Conservation (phyloP, 1,140 invertebrate species). For the Bombus fervidus region DNA sequence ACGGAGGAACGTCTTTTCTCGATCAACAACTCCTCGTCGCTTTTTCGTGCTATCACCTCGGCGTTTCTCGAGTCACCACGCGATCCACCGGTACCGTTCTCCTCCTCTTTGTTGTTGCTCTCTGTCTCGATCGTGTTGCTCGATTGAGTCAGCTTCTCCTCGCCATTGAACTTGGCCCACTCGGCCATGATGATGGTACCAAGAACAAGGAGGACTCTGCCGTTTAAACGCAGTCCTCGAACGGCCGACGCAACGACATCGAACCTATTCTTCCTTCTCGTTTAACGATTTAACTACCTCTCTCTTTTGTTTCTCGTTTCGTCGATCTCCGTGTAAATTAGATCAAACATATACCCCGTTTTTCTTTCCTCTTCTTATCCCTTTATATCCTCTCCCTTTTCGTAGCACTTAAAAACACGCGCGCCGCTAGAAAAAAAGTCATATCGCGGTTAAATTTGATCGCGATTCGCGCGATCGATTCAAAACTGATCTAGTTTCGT, state of each 20-base stretch:
- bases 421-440: constrained; percentile 17
- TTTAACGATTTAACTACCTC: neutral
- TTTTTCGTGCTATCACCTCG: neutral
- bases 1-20: neutral
- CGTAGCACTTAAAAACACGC: constrained; percentile 15
- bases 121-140: constrained; percentile 20
- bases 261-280: neutral
- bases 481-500: constrained; percentile 77
- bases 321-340: neutral
- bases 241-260: neutral
- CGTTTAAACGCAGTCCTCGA: constrained; percentile 3
- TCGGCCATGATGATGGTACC: constrained; percentile 70
- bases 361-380: neutral
- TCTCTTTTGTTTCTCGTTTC: neutral
- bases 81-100: neutral
- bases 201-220: neutral
- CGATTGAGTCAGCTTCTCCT: constrained; percentile 54
- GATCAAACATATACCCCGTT: neutral
- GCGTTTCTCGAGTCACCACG: neutral
- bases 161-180: constrained; percentile 76
- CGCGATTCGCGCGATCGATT: constrained; percentile 40
- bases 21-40: constrained; percentile 2
- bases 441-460: neutral
- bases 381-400: neutral
- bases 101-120: neutral